A percentile compares a stretch with the other conserved stretches of the same genome.
Evolutionary conservation across 2,888 invertebrate species (phyloP).

Genomic region (Belgica antarctica): DNA sequence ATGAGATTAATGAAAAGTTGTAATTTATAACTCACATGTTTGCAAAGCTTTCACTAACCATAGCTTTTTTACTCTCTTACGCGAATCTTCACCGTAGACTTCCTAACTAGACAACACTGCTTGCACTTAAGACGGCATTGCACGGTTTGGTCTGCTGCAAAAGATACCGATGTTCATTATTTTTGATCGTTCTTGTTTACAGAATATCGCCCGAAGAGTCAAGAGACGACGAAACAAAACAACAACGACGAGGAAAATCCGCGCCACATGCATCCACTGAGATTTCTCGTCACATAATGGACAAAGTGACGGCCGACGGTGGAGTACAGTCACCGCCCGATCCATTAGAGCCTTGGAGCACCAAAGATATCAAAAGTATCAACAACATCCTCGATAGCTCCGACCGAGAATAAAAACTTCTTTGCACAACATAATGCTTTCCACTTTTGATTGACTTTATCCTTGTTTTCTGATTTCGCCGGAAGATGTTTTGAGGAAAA

Average conservation of each 20-base stretch:
- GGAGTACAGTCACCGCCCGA: constrained; percentile 58
- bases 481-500: neutral
- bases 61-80: neutral
- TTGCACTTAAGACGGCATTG: no score
- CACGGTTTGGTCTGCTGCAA: no score
- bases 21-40: no score
- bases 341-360: constrained; percentile 73
- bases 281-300: constrained; percentile 39
- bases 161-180: no score
- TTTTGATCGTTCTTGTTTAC: neutral
- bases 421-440: neutral
- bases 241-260: constrained; percentile 54
- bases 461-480: constrained; percentile 4
- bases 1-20: no score
- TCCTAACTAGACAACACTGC: no score
- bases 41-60: no score
- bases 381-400: constrained; percentile 62
- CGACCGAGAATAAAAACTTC: constrained; percentile 34
- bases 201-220: constrained; percentile 46
- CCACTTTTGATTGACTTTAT: constrained; percentile 36
- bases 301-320: constrained; percentile 46
- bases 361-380: constrained; percentile 67
- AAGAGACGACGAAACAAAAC: constrained; percentile 44
- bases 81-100: no score
- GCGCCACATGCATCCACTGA: constrained; percentile 47